Percentiles rank a stretch among this genome's conserved stretches.
Conservation (phyloP, 23 tunicate species). For the Phallusia fumigata region DNA sequence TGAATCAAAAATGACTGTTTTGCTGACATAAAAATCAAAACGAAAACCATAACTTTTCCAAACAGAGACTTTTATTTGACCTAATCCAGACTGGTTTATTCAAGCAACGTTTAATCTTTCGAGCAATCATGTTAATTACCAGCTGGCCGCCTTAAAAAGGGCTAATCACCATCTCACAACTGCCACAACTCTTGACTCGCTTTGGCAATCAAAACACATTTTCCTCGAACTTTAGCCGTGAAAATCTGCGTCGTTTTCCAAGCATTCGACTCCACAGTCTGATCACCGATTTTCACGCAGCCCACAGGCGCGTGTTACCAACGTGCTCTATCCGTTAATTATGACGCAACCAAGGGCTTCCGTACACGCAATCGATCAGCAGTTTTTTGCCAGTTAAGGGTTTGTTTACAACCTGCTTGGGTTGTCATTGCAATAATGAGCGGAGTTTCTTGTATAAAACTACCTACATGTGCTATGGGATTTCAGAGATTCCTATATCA, state of each 20-base stretch:
- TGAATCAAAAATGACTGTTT: too few species aligned
- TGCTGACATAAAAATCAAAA: too few species aligned
- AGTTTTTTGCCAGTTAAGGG: background rate
- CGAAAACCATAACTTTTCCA: too few species aligned
- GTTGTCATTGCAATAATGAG: too few species aligned
- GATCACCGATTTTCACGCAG: background rate
- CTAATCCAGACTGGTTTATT: too few species aligned
- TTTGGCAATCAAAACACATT: slow-evolving; percentile 14
- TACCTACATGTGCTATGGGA: too few species aligned
- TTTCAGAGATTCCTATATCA: too few species aligned
- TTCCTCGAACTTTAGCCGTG: background rate
- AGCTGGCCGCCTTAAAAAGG: background rate
- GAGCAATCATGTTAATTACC: background rate
- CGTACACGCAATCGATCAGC: slow-evolving; percentile 1
- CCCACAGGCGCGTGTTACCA: background rate
- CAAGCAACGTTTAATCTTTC: too few species aligned
- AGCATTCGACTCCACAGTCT: background rate
- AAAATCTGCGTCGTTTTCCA: background rate
- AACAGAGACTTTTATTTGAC: too few species aligned
- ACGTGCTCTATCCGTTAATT: background rate
- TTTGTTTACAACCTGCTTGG: background rate
- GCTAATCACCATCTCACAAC: background rate
- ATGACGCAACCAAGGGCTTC: slow-evolving; percentile 8
- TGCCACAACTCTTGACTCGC: background rate
- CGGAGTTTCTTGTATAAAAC: too few species aligned